Evolutionary conservation across 1,140 invertebrate species (phyloP).

Genomic region (Drosophila sp.): DNA sequence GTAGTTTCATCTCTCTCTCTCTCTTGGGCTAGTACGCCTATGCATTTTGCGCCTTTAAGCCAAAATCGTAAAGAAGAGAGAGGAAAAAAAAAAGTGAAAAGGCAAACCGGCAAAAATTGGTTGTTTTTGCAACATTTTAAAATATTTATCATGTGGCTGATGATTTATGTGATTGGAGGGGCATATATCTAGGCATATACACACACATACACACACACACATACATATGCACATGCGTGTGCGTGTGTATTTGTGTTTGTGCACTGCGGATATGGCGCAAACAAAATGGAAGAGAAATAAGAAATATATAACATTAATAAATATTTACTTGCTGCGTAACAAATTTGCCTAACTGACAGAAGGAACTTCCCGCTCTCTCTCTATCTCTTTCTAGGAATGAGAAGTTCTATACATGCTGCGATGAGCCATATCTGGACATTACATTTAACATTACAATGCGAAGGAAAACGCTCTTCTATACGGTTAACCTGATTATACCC

Average conservation of each 20-base stretch:
- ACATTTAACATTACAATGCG: constrained; percentile 99
- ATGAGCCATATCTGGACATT: constrained; percentile 98
- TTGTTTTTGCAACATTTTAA: constrained; percentile 53
- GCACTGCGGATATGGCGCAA: constrained; percentile 37
- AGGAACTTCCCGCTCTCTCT: background rate
- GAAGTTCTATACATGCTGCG: constrained; percentile 98
- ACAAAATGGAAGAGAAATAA: constrained; percentile 42
- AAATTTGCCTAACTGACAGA: constrained; percentile 29
- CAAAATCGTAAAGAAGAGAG: constrained; percentile 21
- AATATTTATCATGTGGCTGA: constrained; percentile 64
- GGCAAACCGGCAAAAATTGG: background rate
- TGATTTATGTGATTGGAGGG: constrained; percentile 58
- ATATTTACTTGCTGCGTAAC: constrained; percentile 50
- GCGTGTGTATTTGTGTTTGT: constrained; percentile 25
- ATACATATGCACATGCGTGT: background rate
- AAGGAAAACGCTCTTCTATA: constrained; percentile 98
- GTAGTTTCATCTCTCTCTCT: too few species aligned
- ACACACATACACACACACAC: background rate
- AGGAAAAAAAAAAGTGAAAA: background rate
- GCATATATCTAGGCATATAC: constrained; percentile 15
- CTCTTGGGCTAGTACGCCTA: background rate
- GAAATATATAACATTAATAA: constrained; percentile 46
- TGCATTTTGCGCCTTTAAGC: constrained; percentile 18
- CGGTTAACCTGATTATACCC: constrained; percentile 98
- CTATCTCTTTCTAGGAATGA: constrained; percentile 88